These are phyloP conservation scores for Gephyroberyx darwinii DNA, from an alignment of 2,797 vertebrate species.

Conservation along the genomic window DNA sequence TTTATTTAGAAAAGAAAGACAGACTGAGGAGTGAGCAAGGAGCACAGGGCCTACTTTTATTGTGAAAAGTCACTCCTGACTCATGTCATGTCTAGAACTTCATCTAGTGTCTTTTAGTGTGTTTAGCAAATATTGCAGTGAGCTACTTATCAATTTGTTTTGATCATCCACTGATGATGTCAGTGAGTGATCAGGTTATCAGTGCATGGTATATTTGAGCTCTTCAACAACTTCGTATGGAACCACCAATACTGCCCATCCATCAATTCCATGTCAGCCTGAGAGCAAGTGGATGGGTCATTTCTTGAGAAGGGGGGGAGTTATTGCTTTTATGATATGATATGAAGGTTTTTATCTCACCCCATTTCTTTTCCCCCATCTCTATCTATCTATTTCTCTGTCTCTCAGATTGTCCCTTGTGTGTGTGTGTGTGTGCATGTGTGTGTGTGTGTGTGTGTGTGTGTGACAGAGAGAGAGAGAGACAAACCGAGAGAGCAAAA, in stretches of 20 bases:
- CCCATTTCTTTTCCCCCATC: neutral
- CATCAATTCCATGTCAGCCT: constrained; percentile 29
- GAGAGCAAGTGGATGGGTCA: constrained; percentile 23
- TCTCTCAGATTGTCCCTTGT: neutral
- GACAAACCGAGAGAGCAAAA: neutral
- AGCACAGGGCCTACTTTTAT: neutral
- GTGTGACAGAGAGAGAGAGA: constrained; percentile 11
- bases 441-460: constrained; percentile 2
- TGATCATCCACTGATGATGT: constrained; percentile 27
- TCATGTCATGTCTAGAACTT: neutral
- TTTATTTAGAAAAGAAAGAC: constrained; percentile 41
- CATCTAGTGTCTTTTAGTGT: neutral
- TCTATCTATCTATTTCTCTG: neutral
- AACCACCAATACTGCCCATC: constrained; percentile 25
- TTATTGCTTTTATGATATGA: constrained; percentile 40
- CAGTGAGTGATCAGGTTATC: constrained; percentile 20
- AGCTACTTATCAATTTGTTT: constrained; percentile 31
- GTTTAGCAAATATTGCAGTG: constrained; percentile 21
- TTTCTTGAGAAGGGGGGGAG: constrained; percentile 36
- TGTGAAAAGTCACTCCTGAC: constrained; percentile 25
- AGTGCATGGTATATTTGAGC: constrained; percentile 21
- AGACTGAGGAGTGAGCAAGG: constrained; percentile 4
- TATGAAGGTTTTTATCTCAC: neutral
- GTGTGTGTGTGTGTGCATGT: neutral
- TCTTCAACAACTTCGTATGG: constrained; percentile 31